A percentile compares a stretch with the other conserved stretches of the same genome.
Conservation (phyloP, 2,113 vertebrate genomes). For the Cynoglossus semilaevis region DNA sequence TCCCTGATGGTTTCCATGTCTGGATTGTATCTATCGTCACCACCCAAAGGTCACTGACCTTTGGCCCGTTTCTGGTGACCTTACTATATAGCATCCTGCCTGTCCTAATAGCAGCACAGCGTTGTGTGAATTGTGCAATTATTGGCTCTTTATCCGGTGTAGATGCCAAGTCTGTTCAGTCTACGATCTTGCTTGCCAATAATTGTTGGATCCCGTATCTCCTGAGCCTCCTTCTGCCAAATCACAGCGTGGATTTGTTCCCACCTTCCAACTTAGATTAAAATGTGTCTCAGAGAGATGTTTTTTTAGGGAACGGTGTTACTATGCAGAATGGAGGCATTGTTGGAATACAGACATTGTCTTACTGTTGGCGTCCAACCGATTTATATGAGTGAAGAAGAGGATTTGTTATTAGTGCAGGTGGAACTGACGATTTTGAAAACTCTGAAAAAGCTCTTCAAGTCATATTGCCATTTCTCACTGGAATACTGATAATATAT, state of each 20-base stretch:
- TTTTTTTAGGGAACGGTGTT: constrained; percentile 20
- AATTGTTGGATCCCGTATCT: constrained; percentile 29
- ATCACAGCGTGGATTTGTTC: constrained; percentile 21
- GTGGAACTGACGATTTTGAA: too few relatives aligned
- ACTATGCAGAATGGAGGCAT: constrained; percentile 21
- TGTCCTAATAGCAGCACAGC: constrained; percentile 58
- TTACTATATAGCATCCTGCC: constrained; percentile 48
- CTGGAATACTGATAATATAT: too few relatives aligned
- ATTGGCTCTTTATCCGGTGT: constrained; percentile 35
- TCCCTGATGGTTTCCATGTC: not conserved
- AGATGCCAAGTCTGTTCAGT: constrained; percentile 21
- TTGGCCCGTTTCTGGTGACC: constrained; percentile 39
- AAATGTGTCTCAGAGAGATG: constrained; percentile 12
- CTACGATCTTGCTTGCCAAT: constrained; percentile 30
- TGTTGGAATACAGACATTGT: not conserved
- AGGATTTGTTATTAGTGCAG: too few relatives aligned
- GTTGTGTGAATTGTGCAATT: constrained; percentile 31
- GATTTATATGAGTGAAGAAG: too few relatives aligned
- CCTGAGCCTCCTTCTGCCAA: constrained; percentile 30
- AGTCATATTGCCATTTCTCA: too few relatives aligned
- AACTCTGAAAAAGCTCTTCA: too few relatives aligned
- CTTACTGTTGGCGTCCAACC: constrained; percentile 8
- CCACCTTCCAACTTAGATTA: not conserved
- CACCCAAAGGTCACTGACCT: constrained; percentile 51
- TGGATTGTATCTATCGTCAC: constrained; percentile 16